These are phyloP conservation scores for Sinodicranocentrus sp. DNA, from an alignment of 2,888 invertebrate species.

Conservation along the genomic window DNA sequence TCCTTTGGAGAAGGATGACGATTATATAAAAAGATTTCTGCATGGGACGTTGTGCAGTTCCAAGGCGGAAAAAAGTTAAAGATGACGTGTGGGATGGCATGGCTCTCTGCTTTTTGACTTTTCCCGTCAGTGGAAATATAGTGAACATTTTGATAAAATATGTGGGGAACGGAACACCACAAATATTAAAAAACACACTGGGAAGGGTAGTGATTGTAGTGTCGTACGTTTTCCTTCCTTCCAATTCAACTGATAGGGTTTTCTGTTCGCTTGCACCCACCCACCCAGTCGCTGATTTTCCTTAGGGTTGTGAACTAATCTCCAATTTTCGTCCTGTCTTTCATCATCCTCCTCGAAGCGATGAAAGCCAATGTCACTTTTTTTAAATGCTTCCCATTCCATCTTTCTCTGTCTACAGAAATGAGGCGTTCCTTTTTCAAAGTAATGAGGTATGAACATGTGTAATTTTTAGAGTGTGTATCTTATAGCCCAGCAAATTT, in stretches of 20 bases:
- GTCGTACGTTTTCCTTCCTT: not conserved
- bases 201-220: not conserved
- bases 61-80: not conserved
- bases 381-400: not conserved
- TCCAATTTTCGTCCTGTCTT: too few species aligned
- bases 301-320: not conserved
- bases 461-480: too few species aligned
- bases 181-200: not conserved
- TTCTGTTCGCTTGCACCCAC: not conserved
- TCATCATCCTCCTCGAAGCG: not conserved
- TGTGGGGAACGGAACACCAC: not conserved
- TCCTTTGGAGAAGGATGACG: not conserved
- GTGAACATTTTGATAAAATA: not conserved
- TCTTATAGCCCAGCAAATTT: not conserved
- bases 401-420: not conserved
- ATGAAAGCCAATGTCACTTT: not conserved
- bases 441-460: not conserved
- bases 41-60: not conserved
- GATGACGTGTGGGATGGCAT: slow-evolving; percentile 11
- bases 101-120: slow-evolving; percentile 2
- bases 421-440: not conserved
- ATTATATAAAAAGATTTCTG: too few species aligned
- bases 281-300: not conserved
- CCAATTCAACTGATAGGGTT: not conserved
- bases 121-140: not conserved